Base-by-base conservation (phyloP, 1,140 invertebrate genomes). In the Thrips palmi region DNA sequence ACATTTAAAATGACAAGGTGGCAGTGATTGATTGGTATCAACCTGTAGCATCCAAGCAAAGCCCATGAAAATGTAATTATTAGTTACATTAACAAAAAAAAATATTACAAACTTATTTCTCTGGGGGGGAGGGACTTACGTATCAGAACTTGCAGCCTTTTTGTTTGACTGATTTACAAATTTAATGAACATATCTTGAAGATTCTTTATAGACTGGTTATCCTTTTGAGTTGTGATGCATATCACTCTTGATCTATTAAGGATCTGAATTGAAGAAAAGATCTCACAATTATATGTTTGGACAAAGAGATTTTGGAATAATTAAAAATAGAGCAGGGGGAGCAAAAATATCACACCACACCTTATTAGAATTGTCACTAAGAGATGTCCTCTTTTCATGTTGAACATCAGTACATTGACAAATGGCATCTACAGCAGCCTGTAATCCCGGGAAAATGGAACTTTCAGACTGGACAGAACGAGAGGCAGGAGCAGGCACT, bases 1-100 rank as follows among this genome's bases (percentile, higher is more conserved):
- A 87, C 75, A 58, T 92, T 89, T 2, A 94, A 65, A 46, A 92
- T 74, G 3, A 91, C 77, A 33, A 93, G 59, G 55, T 92, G 84
- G 51, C 84, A 89, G 54, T 85, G 73, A 55, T 88, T 71, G 42
- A 93, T 76, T 4, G 69, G 59, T 37, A 87, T 53, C 35, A 75
- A 60, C 45, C 77, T 78, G 53, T 48, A 67, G 67, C 46, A 40
- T 51, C 46, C 46, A 42, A 39, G 25, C 35, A 8, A 33, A 19
- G 23, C 23, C 38, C 32, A 29, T 33, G 17, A 34, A 39, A 14
- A 40, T 19, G 37, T 29, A 37, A 40, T 24, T 25, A 5, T 36
- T 3, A n/a, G n/a, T n/a, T n/a, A n/a, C 37, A 32, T 39, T 35
- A 42, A 39, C 33, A 41, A 43, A 17, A 44, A 45, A 41, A 32